These are phyloP conservation scores for Eutolmus rufibarbis DNA, from an alignment of 2,888 invertebrate genomes.

Conservation along the genomic window DNA sequence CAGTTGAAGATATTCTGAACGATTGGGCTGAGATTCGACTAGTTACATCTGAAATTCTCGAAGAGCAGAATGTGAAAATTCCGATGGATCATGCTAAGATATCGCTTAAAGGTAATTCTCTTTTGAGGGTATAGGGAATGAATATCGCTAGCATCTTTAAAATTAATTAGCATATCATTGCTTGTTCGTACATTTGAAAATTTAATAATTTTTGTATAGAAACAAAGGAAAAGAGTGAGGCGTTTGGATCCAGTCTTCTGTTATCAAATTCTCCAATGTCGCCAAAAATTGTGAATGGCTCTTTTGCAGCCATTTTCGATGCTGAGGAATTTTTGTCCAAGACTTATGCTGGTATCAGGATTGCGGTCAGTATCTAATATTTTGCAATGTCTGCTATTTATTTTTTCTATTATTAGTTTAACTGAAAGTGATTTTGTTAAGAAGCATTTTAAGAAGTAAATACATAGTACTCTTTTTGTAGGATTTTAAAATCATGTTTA, in stretches of 20 bases:
- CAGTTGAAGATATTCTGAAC: constrained; percentile 75
- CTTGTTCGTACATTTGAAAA: background rate
- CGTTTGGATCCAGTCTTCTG: constrained; percentile 91
- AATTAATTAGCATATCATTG: background rate
- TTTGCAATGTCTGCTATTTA: background rate
- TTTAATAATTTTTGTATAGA: constrained; percentile 63
- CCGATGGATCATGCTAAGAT: constrained; percentile 70
- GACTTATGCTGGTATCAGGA: constrained; percentile 61
- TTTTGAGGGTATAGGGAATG: background rate
- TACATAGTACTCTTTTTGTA: too few species aligned
- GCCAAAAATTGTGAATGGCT: constrained; percentile 94
- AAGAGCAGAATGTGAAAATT: constrained; percentile 68
- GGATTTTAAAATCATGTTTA: too few species aligned
- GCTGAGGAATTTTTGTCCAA: constrained; percentile 63
- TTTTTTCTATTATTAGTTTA: too few species aligned
- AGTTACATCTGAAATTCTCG: constrained; percentile 75
- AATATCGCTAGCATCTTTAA: background rate
- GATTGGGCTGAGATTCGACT: constrained; percentile 88
- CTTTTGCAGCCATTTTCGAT: constrained; percentile 90
- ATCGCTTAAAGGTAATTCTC: constrained; percentile 73
- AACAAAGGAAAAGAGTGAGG: constrained; percentile 81
- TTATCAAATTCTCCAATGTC: constrained; percentile 95
- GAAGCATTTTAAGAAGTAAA: too few species aligned
- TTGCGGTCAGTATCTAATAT: constrained; percentile 55
- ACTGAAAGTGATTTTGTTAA: too few species aligned